phyloP scores from a whole-genome alignment of 2,113 vertebrate species.

The Monopterus albus region DNA sequence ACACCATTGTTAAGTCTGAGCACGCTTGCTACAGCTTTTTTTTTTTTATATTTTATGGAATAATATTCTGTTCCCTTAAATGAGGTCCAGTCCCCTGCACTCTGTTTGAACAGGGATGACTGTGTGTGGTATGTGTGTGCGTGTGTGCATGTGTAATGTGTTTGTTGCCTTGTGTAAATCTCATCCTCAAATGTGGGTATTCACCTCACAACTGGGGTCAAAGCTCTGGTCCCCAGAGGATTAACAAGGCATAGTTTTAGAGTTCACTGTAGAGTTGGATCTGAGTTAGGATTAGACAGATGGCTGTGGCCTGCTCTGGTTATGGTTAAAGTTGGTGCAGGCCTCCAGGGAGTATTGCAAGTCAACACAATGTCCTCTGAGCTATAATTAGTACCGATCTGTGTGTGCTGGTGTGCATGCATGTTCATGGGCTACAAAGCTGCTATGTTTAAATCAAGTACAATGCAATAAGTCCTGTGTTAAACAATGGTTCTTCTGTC shows the following conservation, averaged over 20 bases:
- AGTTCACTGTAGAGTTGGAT: constrained; percentile 8
- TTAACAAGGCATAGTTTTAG: not conserved
- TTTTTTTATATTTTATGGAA: not conserved
- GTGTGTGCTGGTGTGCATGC: not conserved
- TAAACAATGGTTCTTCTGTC: not conserved
- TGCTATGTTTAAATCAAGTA: not conserved
- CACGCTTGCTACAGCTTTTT: too few species aligned
- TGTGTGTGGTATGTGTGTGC: too few species aligned
- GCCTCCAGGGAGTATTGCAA: not conserved
- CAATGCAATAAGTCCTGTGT: not conserved
- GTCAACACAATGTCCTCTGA: not conserved
- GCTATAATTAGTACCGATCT: constrained; percentile 29
- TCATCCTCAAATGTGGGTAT: not conserved
- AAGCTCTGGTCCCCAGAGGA: not conserved
- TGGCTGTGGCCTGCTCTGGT: constrained; percentile 1
- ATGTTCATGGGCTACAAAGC: not conserved
- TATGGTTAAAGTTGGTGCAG: not conserved
- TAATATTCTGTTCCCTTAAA: not conserved
- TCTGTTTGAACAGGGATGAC: not conserved
- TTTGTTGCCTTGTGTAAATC: not conserved
- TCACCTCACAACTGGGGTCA: not conserved
- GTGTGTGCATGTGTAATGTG: too few species aligned
- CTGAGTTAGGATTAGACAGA: not conserved
- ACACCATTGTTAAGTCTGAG: too few species aligned
- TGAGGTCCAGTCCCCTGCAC: not conserved